A percentile compares a stretch with the other conserved stretches of the same genome.
phyloP scores from a whole-genome alignment of 2,113 vertebrate species.

The Clarias magur region DNA sequence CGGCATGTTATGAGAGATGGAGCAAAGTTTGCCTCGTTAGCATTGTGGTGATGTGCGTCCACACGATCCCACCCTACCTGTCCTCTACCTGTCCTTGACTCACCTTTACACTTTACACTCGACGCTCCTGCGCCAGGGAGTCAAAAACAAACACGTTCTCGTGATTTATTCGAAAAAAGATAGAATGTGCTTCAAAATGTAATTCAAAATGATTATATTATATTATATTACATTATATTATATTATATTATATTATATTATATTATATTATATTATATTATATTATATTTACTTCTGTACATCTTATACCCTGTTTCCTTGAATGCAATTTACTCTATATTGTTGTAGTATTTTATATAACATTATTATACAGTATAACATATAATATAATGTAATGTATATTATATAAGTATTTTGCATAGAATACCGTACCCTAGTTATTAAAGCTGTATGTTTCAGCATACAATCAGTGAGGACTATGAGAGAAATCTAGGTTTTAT shows the following conservation, averaged over 20 bases:
- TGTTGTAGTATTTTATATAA: background rate
- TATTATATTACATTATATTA: too few relatives aligned
- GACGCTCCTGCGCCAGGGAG: background rate
- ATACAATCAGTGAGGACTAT: background rate
- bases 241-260: too few relatives aligned
- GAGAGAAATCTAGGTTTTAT: background rate
- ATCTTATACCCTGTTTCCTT: background rate
- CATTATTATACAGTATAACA: background rate
- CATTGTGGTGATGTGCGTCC: slow-evolving; percentile 13
- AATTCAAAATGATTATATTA: background rate
- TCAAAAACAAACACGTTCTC: background rate
- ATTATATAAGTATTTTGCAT: too few relatives aligned
- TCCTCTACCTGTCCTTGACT: slow-evolving; percentile 24
- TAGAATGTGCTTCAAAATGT: background rate
- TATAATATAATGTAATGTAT: too few relatives aligned
- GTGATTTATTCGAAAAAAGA: background rate
- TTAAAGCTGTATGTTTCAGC: background rate
- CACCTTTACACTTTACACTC: background rate
- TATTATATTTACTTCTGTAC: background rate
- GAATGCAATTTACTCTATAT: background rate
- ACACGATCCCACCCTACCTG: slow-evolving; percentile 1
- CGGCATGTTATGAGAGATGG: slow-evolving; percentile 32
- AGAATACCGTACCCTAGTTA: background rate
- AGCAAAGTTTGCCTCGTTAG: slow-evolving; percentile 45
- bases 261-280: background rate